These are phyloP conservation scores for Centroberyx gerrardi DNA, from an alignment of 2,797 vertebrate species.

Conservation along the genomic window DNA sequence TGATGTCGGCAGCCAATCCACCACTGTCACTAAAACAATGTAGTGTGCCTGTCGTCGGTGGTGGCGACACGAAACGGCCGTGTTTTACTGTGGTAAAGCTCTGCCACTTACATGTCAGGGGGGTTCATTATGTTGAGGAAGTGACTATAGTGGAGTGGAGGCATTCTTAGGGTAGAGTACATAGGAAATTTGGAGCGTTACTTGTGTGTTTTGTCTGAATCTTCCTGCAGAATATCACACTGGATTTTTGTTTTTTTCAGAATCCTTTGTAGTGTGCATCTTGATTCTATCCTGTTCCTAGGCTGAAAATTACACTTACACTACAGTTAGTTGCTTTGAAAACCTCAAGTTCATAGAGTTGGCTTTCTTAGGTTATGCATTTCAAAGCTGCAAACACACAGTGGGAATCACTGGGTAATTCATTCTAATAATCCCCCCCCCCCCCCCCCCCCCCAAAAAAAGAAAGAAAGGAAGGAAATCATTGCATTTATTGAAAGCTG, in stretches of 20 bases:
- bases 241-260: not conserved
- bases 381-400: constrained; percentile 32
- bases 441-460: too few species aligned
- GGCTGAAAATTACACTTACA: constrained; percentile 26
- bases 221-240: constrained; percentile 10
- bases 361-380: constrained; percentile 10
- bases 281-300: constrained; percentile 13
- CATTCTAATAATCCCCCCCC: constrained; percentile 32
- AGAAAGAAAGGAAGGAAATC: constrained; percentile 36
- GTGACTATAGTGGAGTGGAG: constrained; percentile 58
- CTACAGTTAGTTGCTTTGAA: constrained; percentile 26
- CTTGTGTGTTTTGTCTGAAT: constrained; percentile 28
- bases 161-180: constrained; percentile 29
- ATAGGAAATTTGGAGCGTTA: constrained; percentile 16
- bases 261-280: constrained; percentile 25
- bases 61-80: constrained; percentile 40
- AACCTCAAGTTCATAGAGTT: constrained; percentile 23
- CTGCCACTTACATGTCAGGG: constrained; percentile 48
- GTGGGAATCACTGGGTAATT: constrained; percentile 16
- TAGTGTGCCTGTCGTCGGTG: constrained; percentile 28
- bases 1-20: constrained; percentile 24
- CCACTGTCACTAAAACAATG: constrained; percentile 42
- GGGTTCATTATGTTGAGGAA: constrained; percentile 62
- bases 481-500: constrained; percentile 65
- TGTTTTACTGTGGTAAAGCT: constrained; percentile 55